Percentiles rank a stretch among this genome's conserved stretches.
Conservation (phyloP, 2,888 invertebrate species). For the Hydraecia micacea region DNA sequence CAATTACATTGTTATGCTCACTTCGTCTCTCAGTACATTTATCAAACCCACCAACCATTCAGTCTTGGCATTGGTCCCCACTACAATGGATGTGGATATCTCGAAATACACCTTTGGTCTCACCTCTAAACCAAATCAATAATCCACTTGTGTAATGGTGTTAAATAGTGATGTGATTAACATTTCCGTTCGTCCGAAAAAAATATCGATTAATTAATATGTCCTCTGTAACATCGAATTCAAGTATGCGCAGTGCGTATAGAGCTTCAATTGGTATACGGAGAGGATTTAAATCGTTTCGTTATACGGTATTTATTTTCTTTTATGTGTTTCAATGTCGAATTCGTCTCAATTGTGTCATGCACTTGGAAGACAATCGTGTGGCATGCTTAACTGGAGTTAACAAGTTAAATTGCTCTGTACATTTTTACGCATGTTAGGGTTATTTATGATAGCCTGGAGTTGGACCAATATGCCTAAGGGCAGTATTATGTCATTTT, state of each 20-base stretch:
- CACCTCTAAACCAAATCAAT: slow-evolving; percentile 64
- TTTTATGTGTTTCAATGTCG: slow-evolving; percentile 65
- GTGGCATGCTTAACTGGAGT: slow-evolving; percentile 47
- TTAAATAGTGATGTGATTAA: slow-evolving; percentile 75
- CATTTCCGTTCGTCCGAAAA: slow-evolving; percentile 52
- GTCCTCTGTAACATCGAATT: slow-evolving; percentile 88
- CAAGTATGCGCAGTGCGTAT: slow-evolving; percentile 87
- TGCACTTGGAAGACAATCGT: slow-evolving; percentile 60
- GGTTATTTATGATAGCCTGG: slow-evolving; percentile 34
- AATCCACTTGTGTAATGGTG: slow-evolving; percentile 70
- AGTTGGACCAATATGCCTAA: not conserved
- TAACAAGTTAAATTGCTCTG: slow-evolving; percentile 60
- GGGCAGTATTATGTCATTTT: slow-evolving; percentile 17
- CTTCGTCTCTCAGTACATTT: slow-evolving; percentile 85
- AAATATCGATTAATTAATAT: slow-evolving; percentile 78
- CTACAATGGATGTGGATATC: slow-evolving; percentile 83
- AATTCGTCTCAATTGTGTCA: slow-evolving; percentile 62
- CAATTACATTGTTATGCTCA: slow-evolving; percentile 90
- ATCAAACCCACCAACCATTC: slow-evolving; percentile 83
- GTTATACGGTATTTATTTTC: slow-evolving; percentile 85
- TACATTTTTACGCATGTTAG: slow-evolving; percentile 52
- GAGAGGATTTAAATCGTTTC: slow-evolving; percentile 88
- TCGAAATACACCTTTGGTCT: slow-evolving; percentile 68
- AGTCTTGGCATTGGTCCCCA: slow-evolving; percentile 84
- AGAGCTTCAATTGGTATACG: slow-evolving; percentile 87